A percentile compares a stretch with the other conserved stretches of the same genome.
These are phyloP conservation scores for Seriola rivoliana DNA, from an alignment of 2,113 vertebrate species.

Conservation along the genomic window DNA sequence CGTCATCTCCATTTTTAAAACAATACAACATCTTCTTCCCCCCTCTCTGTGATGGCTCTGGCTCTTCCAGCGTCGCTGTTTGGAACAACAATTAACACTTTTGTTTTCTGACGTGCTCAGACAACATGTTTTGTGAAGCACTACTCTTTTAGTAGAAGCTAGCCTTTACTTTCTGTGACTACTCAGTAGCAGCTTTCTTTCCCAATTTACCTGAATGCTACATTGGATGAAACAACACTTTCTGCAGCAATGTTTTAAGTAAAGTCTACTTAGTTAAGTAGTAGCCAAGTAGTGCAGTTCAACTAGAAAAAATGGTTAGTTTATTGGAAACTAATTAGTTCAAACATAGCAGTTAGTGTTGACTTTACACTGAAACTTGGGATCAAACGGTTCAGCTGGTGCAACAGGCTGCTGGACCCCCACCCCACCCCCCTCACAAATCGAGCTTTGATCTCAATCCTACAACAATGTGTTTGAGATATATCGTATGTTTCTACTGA, in stretches of 20 bases:
- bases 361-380: neutral
- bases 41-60: too few species aligned
- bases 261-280: neutral
- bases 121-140: neutral
- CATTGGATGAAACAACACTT: neutral
- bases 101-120: too few species aligned
- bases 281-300: neutral
- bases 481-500: neutral
- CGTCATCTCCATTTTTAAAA: too few species aligned
- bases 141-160: neutral
- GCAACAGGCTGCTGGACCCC: slow-evolving; percentile 18
- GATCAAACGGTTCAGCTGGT: neutral
- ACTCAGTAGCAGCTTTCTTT: neutral
- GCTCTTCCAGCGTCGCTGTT: too few species aligned
- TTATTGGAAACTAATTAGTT: neutral
- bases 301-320: neutral
- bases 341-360: neutral
- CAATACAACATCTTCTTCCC: too few species aligned
- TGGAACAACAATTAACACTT: too few species aligned
- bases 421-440: slow-evolving; percentile 4
- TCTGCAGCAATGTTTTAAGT: neutral
- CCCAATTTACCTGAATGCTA: neutral
- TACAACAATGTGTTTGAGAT: neutral
- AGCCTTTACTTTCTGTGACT: too few species aligned
- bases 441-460: slow-evolving; percentile 20